Percentiles rank a stretch among this genome's conserved stretches.
Evolutionary conservation across 2,113 vertebrate genomes (phyloP).

Genomic region (Psilopsiagon aurifrons): DNA sequence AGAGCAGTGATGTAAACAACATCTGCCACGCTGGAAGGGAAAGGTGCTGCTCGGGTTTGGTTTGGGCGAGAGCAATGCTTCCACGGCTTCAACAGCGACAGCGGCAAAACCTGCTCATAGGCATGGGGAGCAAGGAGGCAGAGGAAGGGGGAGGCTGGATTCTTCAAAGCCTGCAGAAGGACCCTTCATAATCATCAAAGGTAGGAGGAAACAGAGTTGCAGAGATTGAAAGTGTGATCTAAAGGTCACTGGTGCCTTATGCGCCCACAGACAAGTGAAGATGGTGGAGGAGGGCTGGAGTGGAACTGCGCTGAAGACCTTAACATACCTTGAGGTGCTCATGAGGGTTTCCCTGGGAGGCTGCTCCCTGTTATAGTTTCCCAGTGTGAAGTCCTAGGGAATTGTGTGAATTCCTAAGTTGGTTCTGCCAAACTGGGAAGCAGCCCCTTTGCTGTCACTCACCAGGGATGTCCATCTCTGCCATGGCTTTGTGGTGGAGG

Average conservation of each 20-base stretch:
- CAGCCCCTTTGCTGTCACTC: not conserved
- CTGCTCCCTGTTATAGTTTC: not conserved
- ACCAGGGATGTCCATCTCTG: not conserved
- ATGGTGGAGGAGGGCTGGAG: not conserved
- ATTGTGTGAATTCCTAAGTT: not conserved
- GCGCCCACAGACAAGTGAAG: not conserved
- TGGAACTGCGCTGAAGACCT: accelerated
- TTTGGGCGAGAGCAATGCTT: not conserved
- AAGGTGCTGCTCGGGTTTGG: not conserved
- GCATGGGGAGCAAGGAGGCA: not conserved
- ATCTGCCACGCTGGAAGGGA: slow-evolving; percentile 12
- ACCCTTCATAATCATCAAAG: not conserved
- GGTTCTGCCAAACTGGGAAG: accelerated
- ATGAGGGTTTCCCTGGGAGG: not conserved
- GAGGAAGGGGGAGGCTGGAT: not conserved
- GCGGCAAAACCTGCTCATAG: not conserved
- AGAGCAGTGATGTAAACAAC: slow-evolving; percentile 33
- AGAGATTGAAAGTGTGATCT: not conserved
- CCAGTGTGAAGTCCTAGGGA: not conserved
- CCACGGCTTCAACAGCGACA: not conserved
- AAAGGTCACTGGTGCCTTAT: not conserved
- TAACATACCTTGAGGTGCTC: not conserved
- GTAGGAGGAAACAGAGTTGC: not conserved
- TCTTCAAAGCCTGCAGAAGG: not conserved
- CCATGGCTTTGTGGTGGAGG: not conserved